Evolutionary conservation across 2,113 vertebrate species (phyloP), one percentile per base, ranked within the genome.

Genomic region (Myiozetetes cayanensis): DNA sequence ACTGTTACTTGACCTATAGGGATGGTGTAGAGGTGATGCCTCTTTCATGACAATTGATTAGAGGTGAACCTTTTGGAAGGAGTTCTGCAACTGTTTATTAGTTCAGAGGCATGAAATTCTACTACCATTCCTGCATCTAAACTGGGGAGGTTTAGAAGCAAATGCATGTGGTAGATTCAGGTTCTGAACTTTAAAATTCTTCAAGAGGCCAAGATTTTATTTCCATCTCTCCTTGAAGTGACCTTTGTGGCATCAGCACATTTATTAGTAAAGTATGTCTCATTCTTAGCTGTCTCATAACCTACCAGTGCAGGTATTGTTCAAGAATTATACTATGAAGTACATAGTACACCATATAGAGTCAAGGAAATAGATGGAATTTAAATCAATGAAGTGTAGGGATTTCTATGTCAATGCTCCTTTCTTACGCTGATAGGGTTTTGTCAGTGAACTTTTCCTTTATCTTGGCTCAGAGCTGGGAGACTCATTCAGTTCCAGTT

Each of bases 401-500:
- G 10, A 16, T 43, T 90, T 83, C 21, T 61, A 1, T 37, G 39
- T 68, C n/a, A n/a, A 0, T 82, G 33, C 4, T 70, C 9, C 19
- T 67, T 84, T 68, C 56, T 78, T 56, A 47, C 1, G 13, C 22
- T 8, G 22, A 30, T 82, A 0, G 2, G 15, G 20, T 76, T 95
- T 91, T 89, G 63, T 43, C 39, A 85, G 85, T 61, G 49, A 94
- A 76, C 28, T 65, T 90, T 79, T 80, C 28, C n/a, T 91, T 77
- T 85, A 46, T 84, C 21, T 87, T 94, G 62, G 25, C 52, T 87
- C 16, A 14, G 58, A 85, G 46, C 8, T 87, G 70, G 47, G 49
- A 89, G 50, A n/a, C 59, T 96, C 37, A 25, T 87, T 87, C 66
- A 78, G n/a, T 71, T 95, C 85, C 72, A 93, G 81, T 89, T 96